These are phyloP conservation scores for Cairina moschata DNA, from an alignment of 2,113 vertebrate species.

Conservation along the genomic window DNA sequence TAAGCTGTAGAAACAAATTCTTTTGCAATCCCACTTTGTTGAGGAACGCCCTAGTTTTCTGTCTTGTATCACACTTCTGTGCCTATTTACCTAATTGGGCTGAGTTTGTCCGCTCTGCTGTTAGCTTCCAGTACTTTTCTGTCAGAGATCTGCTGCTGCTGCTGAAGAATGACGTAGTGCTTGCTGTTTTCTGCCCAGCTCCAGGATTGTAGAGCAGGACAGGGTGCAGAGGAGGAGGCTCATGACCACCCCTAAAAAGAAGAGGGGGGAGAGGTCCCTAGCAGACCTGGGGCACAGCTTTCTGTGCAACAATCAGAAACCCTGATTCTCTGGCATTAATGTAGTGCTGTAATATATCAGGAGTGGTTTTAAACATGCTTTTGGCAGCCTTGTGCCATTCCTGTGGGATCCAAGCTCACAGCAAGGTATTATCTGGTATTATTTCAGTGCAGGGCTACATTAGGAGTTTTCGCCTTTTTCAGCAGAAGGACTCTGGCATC, in stretches of 20 bases:
- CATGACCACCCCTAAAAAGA: not conserved
- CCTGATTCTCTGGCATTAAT: not conserved
- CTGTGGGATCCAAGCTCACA: not conserved
- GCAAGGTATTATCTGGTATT: not conserved
- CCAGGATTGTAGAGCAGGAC: not conserved
- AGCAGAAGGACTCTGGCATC: not conserved
- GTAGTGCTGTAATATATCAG: not conserved
- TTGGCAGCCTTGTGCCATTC: not conserved
- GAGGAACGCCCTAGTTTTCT: not conserved
- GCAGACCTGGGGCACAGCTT: not conserved
- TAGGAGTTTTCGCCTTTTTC: slow-evolving; percentile 6
- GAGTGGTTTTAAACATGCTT: not conserved
- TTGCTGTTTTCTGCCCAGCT: not conserved
- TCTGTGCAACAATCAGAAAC: not conserved
- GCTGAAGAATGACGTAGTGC: not conserved
- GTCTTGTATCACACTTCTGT: not conserved
- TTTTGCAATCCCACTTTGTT: not conserved
- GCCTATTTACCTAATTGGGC: not conserved
- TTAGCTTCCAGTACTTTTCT: not conserved
- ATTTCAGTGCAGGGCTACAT: not conserved
- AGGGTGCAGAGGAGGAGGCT: not conserved
- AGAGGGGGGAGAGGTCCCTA: not conserved
- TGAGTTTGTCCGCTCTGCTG: not conserved
- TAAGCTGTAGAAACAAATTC: not conserved
- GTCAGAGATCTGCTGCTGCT: not conserved